Evolutionary conservation across 2,888 invertebrate genomes (phyloP).

Genomic region (Eristalinus sepulchralis): DNA sequence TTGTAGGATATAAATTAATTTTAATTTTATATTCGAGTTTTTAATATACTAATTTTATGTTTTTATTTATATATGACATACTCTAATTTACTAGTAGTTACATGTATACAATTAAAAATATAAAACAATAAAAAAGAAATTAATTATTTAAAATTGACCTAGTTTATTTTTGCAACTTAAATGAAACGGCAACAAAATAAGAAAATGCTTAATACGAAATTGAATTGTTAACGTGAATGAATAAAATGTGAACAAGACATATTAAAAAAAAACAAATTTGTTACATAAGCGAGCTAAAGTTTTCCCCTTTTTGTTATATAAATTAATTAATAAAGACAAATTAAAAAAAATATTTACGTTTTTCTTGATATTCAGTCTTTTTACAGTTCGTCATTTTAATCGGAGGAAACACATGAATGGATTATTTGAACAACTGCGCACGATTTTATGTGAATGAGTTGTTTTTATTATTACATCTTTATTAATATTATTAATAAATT

Average conservation of each 20-base stretch:
- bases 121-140: constrained; percentile 12
- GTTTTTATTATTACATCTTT: too few species aligned
- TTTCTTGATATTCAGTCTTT: too few species aligned
- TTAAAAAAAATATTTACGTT: constrained; percentile 13
- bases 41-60: constrained; percentile 38
- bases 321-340: constrained; percentile 47
- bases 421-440: too few species aligned
- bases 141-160: constrained; percentile 34
- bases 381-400: too few species aligned
- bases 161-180: constrained; percentile 38
- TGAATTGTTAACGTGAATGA: constrained; percentile 25
- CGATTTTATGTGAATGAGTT: too few species aligned
- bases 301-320: constrained; percentile 41
- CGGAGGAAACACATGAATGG: too few species aligned
- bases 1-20: constrained; percentile 31
- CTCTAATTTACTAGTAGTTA: constrained; percentile 44
- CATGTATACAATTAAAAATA: constrained; percentile 45
- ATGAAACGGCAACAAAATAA: not conserved
- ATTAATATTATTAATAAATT: too few species aligned
- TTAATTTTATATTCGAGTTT: constrained; percentile 34
- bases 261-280: constrained; percentile 32
- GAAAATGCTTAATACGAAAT: constrained; percentile 4
- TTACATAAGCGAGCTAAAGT: constrained; percentile 34
- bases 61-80: constrained; percentile 31
- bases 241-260: constrained; percentile 20